Conservation (phyloP, 2,888 invertebrate species). For the Athalia circularis region DNA sequence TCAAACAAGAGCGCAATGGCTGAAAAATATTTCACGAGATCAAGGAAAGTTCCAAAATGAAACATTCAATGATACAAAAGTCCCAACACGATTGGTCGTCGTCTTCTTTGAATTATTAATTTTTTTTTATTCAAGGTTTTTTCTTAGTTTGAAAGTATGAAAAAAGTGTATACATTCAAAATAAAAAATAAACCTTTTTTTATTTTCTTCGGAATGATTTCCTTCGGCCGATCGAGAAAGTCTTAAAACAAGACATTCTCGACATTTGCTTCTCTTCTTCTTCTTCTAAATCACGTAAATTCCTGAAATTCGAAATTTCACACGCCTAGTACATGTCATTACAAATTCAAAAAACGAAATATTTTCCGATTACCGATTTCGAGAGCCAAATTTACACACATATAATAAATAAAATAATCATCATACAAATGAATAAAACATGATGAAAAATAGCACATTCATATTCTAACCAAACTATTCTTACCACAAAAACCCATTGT, state of each 20-base stretch:
- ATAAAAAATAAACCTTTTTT: conserved; percentile 5
- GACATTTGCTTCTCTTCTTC: conserved; percentile 23
- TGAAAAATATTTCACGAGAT: conserved; percentile 26
- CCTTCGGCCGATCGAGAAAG: conserved; percentile 11
- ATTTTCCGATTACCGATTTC: neutral
- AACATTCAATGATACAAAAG: conserved; percentile 25
- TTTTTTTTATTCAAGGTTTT: neutral
- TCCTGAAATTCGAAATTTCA: neutral
- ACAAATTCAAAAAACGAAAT: conserved; percentile 32
- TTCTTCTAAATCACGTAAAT: neutral
- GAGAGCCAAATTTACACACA: neutral
- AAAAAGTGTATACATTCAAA: conserved; percentile 12
- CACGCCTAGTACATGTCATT: neutral
- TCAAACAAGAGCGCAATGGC: conserved; percentile 12
- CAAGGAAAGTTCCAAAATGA: conserved; percentile 42
- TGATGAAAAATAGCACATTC: conserved; percentile 32
- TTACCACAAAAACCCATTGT: conserved; percentile 43
- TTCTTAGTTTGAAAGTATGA: conserved; percentile 7
- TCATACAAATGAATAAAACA: conserved; percentile 30
- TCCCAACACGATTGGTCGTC: neutral
- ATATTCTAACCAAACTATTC: conserved; percentile 37
- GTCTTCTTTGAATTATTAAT: neutral
- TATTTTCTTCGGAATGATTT: neutral
- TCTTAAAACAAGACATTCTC: conserved; percentile 47
- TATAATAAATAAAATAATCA: neutral